phyloP scores from a whole-genome alignment of 2,797 vertebrate species.

The Lateolabrax maculatus region DNA sequence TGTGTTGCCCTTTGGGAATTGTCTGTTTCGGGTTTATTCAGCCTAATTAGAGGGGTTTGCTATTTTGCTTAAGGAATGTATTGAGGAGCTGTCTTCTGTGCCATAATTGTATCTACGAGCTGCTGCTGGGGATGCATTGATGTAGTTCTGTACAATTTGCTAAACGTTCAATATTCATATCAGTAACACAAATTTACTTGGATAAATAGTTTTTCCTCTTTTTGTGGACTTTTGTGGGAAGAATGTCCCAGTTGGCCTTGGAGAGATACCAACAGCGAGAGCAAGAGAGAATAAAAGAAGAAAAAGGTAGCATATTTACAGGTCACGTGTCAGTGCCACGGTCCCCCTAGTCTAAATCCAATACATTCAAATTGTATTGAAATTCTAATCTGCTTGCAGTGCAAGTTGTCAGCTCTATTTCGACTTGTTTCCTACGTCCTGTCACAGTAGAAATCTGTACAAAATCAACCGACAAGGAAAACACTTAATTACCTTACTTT shows the following conservation, averaged over 20 bases:
- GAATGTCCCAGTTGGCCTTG: background rate
- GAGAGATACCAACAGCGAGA: background rate
- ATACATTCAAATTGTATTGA: conserved; percentile 28
- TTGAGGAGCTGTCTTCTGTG: conserved; percentile 51
- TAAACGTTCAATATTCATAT: conserved; percentile 53
- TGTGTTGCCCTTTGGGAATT: conserved; percentile 53
- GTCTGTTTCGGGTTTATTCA: conserved; percentile 53
- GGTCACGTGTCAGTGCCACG: conserved; percentile 24
- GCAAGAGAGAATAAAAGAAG: background rate
- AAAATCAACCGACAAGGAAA: conserved; percentile 58
- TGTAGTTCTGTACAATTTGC: conserved; percentile 51
- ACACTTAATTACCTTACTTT: conserved; percentile 76
- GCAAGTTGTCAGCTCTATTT: conserved; percentile 36
- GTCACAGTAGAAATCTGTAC: conserved; percentile 35
- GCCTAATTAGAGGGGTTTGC: conserved; percentile 62
- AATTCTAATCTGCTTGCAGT: conserved; percentile 46
- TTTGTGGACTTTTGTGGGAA: background rate
- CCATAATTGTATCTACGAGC: conserved; percentile 63
- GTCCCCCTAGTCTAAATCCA: conserved; percentile 13
- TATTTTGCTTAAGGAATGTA: conserved; percentile 56
- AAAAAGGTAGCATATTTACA: conserved; percentile 16
- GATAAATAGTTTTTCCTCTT: conserved; percentile 30
- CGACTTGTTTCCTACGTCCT: conserved; percentile 18
- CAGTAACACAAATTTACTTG: conserved; percentile 33
- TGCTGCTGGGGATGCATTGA: conserved; percentile 45